A percentile compares a stretch with the other conserved stretches of the same genome.
These are phyloP conservation scores for Lampropteryx suffumata DNA, from an alignment of 2,888 invertebrate species.

Conservation along the genomic window DNA sequence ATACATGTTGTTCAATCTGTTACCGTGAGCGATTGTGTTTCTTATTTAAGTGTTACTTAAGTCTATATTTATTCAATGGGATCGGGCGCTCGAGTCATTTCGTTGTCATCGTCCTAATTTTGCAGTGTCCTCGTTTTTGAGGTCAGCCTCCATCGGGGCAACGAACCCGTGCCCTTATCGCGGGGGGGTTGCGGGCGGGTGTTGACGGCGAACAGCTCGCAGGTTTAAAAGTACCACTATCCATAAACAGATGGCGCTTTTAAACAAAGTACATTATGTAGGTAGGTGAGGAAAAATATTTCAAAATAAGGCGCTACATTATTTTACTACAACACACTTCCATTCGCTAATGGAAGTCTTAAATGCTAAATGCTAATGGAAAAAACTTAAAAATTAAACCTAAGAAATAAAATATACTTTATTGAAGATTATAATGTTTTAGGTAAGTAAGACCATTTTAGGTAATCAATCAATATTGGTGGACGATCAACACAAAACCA, in stretches of 20 bases:
- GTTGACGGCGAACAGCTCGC: conserved; percentile 43
- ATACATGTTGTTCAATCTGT: conserved; percentile 73
- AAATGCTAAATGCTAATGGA: too few species aligned
- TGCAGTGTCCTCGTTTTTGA: conserved; percentile 88
- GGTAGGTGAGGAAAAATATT: too few species aligned
- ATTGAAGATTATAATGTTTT: too few species aligned
- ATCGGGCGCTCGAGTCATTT: conserved; percentile 73
- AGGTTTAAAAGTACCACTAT: conserved; percentile 47
- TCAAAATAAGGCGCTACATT: too few species aligned
- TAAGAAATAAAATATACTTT: too few species aligned
- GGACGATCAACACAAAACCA: too few species aligned
- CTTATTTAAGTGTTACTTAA: conserved; percentile 43
- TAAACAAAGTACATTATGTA: neutral
- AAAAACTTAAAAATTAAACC: too few species aligned
- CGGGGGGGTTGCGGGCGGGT: conserved; percentile 59
- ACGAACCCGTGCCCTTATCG: conserved; percentile 83
- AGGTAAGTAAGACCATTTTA: too few species aligned
- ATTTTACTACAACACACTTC: too few species aligned
- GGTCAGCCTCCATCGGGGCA: conserved; percentile 85
- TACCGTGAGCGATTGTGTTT: conserved; percentile 40
- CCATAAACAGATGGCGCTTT: conserved; percentile 68
- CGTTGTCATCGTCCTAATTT: conserved; percentile 83
- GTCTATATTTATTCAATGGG: conserved; percentile 57
- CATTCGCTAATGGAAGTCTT: too few species aligned
- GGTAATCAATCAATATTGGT: too few species aligned